Percentiles rank a stretch among this genome's conserved stretches.
These are phyloP conservation scores for Pygocentrus nattereri DNA, from an alignment of 2,797 vertebrate genomes.

Conservation along the genomic window DNA sequence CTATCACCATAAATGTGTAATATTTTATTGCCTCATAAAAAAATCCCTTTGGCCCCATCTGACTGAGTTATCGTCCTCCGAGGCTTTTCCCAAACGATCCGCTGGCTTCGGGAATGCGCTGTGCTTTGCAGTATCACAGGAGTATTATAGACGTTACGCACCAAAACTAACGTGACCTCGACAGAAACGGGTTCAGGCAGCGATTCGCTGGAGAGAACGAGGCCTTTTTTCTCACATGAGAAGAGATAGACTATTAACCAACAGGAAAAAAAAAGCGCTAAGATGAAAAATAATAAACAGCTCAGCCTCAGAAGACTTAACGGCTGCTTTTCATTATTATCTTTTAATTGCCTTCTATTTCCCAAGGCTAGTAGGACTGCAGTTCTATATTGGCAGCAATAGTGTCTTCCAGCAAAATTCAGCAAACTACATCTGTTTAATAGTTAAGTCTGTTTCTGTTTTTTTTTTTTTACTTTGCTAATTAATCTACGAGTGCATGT, in stretches of 20 bases:
- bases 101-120: conserved; percentile 6
- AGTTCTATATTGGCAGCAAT: conserved; percentile 57
- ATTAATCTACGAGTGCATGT: too few relatives aligned
- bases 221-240: not conserved
- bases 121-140: conserved; percentile 6
- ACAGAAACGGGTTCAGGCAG: not conserved
- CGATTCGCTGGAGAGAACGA: not conserved
- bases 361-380: conserved; percentile 66
- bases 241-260: not conserved
- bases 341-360: conserved; percentile 69
- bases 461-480: not conserved
- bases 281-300: conserved; percentile 52
- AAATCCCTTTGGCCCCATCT: conserved; percentile 34
- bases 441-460: not conserved
- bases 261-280: conserved; percentile 29
- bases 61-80: conserved; percentile 25
- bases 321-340: conserved; percentile 62
- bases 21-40: conserved; percentile 50
- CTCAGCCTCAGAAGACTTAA: conserved; percentile 43
- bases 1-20: conserved; percentile 39
- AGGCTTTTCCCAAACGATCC: not conserved
- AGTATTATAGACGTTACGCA: not conserved
- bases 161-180: not conserved
- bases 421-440: conserved; percentile 14
- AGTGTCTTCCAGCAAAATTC: conserved; percentile 46